phyloP scores from a whole-genome alignment of 2,113 vertebrate species.

The Callopanchax toddi region DNA sequence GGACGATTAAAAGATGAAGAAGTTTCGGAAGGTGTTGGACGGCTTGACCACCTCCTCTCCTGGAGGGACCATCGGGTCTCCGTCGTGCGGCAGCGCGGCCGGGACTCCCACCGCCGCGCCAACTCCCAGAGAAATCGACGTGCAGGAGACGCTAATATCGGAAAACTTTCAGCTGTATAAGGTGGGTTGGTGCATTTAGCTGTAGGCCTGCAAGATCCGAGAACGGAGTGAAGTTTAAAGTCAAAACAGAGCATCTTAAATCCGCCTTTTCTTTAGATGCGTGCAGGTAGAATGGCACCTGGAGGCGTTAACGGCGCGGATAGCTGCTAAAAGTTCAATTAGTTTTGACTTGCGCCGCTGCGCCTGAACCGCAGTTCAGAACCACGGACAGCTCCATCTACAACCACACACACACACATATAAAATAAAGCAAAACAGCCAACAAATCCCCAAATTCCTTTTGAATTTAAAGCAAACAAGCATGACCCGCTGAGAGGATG shows the following conservation, averaged over 20 bases:
- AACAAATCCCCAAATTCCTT: too few species aligned
- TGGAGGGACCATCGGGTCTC: conserved; percentile 80
- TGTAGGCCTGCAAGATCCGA: too few species aligned
- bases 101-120: conserved; percentile 80
- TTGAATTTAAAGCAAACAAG: too few species aligned
- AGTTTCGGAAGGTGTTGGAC: conserved; percentile 98
- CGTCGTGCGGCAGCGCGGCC: conserved; percentile 84
- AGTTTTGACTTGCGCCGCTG: conserved; percentile 14
- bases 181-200: conserved; percentile 78
- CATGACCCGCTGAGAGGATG: too few species aligned
- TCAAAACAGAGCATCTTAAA: not conserved
- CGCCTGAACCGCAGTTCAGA: conserved; percentile 35
- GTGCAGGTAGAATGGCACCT: not conserved
- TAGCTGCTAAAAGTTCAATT: conserved; percentile 34
- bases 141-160: conserved; percentile 92
- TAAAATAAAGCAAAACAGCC: too few species aligned
- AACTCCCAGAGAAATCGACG: conserved; percentile 86
- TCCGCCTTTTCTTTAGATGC: too few species aligned
- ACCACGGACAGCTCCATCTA: conserved; percentile 37
- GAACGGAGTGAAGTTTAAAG: too few species aligned
- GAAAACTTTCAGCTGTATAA: conserved; percentile 97
- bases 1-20: conserved; percentile 86
- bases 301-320: too few species aligned
- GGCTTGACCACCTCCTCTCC: conserved; percentile 94
- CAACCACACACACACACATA: too few species aligned